Conservation (phyloP, 2,113 vertebrate genomes). For the Neodon shergylaensis region DNA sequence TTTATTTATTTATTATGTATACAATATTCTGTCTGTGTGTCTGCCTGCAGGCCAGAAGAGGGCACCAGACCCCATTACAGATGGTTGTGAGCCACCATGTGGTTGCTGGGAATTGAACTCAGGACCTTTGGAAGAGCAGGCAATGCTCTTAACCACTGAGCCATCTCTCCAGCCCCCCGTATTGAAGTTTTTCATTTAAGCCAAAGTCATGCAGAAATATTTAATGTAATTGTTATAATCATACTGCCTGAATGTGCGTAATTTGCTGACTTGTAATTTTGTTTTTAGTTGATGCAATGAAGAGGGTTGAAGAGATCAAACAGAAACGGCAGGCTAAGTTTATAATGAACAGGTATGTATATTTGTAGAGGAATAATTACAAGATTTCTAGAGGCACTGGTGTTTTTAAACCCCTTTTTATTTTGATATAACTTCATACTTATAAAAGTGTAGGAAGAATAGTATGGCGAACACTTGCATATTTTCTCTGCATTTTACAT, state of each 20-base stretch:
- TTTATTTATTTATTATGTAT: no score
- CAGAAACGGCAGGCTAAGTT: conserved; percentile 95
- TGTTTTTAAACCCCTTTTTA: not conserved
- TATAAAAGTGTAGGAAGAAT: not conserved
- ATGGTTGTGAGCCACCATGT: no score
- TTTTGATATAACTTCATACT: not conserved
- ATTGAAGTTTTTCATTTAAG: not conserved
- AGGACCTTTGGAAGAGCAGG: no score
- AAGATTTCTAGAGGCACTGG: not conserved
- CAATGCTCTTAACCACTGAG: no score
- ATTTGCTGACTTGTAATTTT: conserved; percentile 36
- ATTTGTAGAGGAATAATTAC: not conserved
- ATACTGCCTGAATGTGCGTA: not conserved
- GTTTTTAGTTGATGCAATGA: conserved; percentile 94
- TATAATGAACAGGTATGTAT: conserved; percentile 95
- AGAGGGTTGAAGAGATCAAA: conserved; percentile 95
- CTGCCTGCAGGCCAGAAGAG: no score
- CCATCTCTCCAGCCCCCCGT: no score
- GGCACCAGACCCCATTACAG: no score
- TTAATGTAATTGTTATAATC: not conserved
- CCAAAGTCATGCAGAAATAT: not conserved
- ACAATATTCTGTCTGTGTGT: no score
- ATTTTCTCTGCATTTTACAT: conserved; percentile 32
- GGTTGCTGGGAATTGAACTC: no score
- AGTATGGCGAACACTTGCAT: not conserved